Percentiles rank a stretch among this genome's conserved stretches.
Evolutionary conservation across 2,797 vertebrate species (phyloP).

Genomic region (Morus bassanus): DNA sequence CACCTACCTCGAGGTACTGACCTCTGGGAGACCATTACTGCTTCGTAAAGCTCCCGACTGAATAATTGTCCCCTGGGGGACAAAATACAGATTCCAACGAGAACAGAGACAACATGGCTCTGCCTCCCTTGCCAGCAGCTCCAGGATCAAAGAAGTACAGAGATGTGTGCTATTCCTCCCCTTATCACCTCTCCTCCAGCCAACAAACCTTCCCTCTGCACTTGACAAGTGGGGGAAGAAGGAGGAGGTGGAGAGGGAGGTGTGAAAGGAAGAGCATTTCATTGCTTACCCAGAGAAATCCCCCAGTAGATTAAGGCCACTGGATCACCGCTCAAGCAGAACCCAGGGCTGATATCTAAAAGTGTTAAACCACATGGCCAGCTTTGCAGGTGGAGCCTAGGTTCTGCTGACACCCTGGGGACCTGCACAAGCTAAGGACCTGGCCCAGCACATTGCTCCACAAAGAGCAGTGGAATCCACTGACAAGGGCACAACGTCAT

Average conservation of each 20-base stretch:
- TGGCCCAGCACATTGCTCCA: background rate
- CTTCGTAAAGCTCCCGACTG: background rate
- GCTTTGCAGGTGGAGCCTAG: background rate
- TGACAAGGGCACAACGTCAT: background rate
- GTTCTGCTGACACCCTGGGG: background rate
- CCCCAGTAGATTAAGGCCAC: background rate
- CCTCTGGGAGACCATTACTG: background rate
- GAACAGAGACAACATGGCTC: background rate
- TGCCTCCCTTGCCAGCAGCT: background rate
- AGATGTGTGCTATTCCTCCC: background rate
- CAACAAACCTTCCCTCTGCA: background rate
- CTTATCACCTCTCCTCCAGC: background rate
- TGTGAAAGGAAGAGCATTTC: background rate
- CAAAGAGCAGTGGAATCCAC: background rate
- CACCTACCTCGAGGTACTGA: background rate
- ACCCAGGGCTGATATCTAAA: background rate
- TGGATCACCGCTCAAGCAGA: background rate
- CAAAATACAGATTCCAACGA: background rate
- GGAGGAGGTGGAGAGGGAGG: background rate
- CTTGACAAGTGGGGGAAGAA: background rate
- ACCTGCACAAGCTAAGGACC: background rate
- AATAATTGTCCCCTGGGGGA: background rate
- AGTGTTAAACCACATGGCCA: rapidly evolving
- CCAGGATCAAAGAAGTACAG: background rate
- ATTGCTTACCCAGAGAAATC: background rate